phyloP scores from a whole-genome alignment of 2,797 vertebrate species.

The Antennarius maculatus region DNA sequence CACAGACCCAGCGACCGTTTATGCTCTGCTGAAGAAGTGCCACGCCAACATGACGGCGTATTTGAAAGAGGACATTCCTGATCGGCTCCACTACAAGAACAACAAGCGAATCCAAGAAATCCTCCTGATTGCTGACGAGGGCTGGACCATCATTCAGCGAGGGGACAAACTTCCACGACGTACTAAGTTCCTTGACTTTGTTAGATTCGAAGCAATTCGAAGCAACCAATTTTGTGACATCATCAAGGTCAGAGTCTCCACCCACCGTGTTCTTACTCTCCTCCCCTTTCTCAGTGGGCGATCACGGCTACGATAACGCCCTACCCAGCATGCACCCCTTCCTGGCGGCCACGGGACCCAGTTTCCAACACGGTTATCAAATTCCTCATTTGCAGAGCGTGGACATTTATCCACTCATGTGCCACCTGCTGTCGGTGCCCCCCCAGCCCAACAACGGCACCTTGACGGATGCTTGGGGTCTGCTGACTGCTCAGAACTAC shows the following conservation, averaged over 20 bases:
- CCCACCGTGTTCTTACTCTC: background rate
- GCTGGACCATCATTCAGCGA: conserved; percentile 90
- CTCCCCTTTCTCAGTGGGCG: conserved; percentile 84
- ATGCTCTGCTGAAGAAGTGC: conserved; percentile 83
- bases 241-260: background rate
- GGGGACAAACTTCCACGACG: conserved; percentile 74
- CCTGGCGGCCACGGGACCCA: conserved; percentile 88
- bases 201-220: too few species aligned
- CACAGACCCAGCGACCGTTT: conserved; percentile 81
- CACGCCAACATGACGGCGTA: conserved; percentile 86
- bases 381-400: conserved; percentile 80
- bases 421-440: conserved; percentile 85
- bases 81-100: conserved; percentile 88
- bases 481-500: conserved; percentile 85
- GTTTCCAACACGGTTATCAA: conserved; percentile 83
- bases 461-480: conserved; percentile 80
- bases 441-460: conserved; percentile 90
- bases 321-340: conserved; percentile 96
- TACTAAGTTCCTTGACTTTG: conserved; percentile 63
- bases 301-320: conserved; percentile 94
- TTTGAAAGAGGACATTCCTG: conserved; percentile 88
- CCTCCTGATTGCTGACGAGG: conserved; percentile 91
- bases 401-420: conserved; percentile 97
- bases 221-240: too few species aligned
- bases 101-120: conserved; percentile 88